Conservation (phyloP, 2,113 vertebrate genomes). For the Meriones unguiculatus region DNA sequence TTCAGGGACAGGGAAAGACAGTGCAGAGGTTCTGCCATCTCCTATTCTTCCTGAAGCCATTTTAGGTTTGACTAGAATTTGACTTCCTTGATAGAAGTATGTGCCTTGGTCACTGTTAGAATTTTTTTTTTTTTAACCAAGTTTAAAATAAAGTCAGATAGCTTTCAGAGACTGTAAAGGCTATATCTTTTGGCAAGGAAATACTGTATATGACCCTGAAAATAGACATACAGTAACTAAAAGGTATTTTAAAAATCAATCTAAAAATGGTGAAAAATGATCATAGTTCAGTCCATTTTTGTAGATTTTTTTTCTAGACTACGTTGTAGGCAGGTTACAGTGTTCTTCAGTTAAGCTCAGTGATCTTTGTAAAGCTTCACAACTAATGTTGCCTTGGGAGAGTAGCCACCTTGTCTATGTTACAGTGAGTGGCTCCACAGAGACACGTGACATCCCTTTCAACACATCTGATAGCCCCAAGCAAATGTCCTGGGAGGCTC, state of each 20-base stretch:
- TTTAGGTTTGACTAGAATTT: background rate
- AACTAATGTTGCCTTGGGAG: background rate
- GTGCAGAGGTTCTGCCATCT: background rate
- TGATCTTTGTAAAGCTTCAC: background rate
- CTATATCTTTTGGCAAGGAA: background rate
- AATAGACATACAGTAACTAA: background rate
- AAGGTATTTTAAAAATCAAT: background rate
- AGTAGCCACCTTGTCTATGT: background rate
- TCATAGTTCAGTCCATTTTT: background rate
- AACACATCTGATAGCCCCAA: background rate
- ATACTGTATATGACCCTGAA: background rate
- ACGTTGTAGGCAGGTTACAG: background rate
- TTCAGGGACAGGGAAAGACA: background rate
- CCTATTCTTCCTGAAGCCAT: background rate
- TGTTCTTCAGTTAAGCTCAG: background rate
- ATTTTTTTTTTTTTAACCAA: background rate
- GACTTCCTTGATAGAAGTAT: background rate
- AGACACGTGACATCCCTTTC: background rate
- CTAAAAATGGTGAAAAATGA: background rate
- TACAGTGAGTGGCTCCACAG: too few relatives aligned
- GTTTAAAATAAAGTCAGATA: conserved; percentile 11
- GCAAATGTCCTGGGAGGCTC: background rate
- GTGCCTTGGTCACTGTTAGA: background rate
- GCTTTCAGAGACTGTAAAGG: background rate
- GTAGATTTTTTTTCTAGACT: background rate